Evolutionary conservation across 2,797 vertebrate genomes (phyloP).

Genomic region (Betta splendens): DNA sequence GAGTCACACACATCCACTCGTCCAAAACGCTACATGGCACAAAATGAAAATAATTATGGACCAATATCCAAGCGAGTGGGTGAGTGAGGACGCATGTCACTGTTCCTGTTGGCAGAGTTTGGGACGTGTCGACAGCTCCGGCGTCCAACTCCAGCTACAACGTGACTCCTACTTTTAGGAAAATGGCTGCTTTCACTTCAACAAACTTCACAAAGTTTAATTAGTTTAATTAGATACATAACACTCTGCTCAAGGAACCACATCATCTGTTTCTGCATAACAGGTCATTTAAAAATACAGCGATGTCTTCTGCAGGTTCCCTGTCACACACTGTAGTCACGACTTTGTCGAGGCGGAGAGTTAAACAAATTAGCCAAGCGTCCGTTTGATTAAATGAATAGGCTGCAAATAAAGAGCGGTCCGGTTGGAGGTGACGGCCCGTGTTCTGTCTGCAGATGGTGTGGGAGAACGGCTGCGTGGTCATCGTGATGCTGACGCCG

Average conservation of each 20-base stretch:
- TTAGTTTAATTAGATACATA: background rate
- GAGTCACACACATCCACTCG: slow-evolving; percentile 13
- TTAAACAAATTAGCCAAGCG: background rate
- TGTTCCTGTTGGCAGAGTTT: slow-evolving; percentile 33
- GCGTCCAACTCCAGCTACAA: slow-evolving; percentile 30
- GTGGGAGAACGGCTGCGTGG: slow-evolving; percentile 96
- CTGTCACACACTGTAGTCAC: background rate
- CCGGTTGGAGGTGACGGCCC: background rate
- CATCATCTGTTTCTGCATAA: background rate
- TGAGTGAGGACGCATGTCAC: slow-evolving; percentile 31
- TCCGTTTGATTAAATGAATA: background rate
- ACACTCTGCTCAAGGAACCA: background rate
- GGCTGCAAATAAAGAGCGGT: background rate
- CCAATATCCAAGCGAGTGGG: slow-evolving; percentile 35
- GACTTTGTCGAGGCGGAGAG: background rate
- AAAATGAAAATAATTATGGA: slow-evolving; percentile 18
- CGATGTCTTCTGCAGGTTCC: background rate
- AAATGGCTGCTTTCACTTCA: slow-evolving; percentile 4
- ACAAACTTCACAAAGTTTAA: slow-evolving; percentile 1
- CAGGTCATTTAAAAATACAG: background rate
- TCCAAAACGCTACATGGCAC: slow-evolving; percentile 8
- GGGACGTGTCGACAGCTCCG: slow-evolving; percentile 42
- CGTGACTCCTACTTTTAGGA: slow-evolving; percentile 19
- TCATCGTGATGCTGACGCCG: slow-evolving; percentile 94
- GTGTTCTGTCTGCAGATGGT: slow-evolving; percentile 86